These are phyloP conservation scores for Ahaetulla prasina DNA, from an alignment of 2,113 vertebrate species.

Conservation along the genomic window DNA sequence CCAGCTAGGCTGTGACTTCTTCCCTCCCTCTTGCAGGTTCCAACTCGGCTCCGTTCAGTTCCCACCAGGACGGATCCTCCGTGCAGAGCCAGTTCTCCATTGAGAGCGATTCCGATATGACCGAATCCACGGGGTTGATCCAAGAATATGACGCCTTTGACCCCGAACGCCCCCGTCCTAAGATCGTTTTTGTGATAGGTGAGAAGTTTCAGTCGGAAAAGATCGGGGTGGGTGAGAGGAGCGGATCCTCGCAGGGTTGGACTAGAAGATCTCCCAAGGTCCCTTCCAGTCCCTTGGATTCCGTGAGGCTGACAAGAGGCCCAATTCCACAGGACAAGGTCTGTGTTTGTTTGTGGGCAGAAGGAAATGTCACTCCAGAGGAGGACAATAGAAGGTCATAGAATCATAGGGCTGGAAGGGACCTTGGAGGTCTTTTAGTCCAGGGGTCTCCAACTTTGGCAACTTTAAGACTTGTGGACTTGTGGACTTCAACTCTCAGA, in stretches of 20 bases:
- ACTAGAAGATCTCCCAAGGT: too few species aligned
- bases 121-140: slow-evolving; percentile 65
- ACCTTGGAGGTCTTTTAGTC: too few species aligned
- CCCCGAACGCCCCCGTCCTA: slow-evolving; percentile 57
- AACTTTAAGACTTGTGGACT: too few species aligned
- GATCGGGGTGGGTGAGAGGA: too few species aligned
- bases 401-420: neutral
- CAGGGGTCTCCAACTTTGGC: too few species aligned
- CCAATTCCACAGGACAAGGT: neutral
- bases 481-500: too few species aligned
- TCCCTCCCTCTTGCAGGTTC: slow-evolving; percentile 19
- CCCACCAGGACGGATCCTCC: slow-evolving; percentile 56
- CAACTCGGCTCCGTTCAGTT: slow-evolving; percentile 15
- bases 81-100: slow-evolving; percentile 70
- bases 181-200: slow-evolving; percentile 70
- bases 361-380: neutral
- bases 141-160: slow-evolving; percentile 70
- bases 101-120: slow-evolving; percentile 72
- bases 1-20: too few species aligned
- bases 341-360: neutral
- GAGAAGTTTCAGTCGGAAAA: neutral
- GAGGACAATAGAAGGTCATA: neutral
- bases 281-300: too few species aligned
- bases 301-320: neutral
- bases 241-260: neutral